Base-by-base conservation (phyloP, 2,113 vertebrate genomes). In the Varanus salvator region DNA sequence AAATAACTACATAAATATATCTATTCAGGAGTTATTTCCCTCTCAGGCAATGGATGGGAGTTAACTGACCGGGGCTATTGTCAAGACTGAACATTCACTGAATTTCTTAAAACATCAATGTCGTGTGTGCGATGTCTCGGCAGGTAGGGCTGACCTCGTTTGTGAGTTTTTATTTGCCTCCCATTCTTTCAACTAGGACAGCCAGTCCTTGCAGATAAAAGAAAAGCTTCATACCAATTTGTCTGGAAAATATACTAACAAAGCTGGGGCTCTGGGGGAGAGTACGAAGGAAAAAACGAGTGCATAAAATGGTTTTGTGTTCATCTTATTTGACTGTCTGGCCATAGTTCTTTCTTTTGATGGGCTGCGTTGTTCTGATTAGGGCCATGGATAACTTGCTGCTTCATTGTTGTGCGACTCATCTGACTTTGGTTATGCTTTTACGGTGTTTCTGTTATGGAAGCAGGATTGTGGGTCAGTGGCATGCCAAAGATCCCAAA, bases 41-140 rank as follows among this genome's bases (percentile, higher is more conserved):
- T 31, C 66, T 5, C 9, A 29, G 29, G 38, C 44, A 1, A 31
- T 7, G n/a, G 60, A 83, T 5, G 4, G n/a, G 57, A 68, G 27
- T 69, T 68, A 50, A 31, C 83, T 19, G 31, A 50, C 82, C 7
- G 6, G 60, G 83, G 64, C 83, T 69, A 69, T 66, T 83, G 83
- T 50, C 11, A 69, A 84, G 64, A 69, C 44, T 14, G 17, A 84
- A 69, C 66, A 31, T 71, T 80, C 78, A 31, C 17, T 80, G 48
- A 80, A 44, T 69, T 66, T 66, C 80, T 83, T 64, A 44, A 74
- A 80, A 66, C 80, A 82, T 82, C 80, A 83, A 66, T 48, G 38
- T 64, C 82, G 50, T n/a, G 6, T 6, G 23, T 50, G 27, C 8
- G 17, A 52, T 9, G 7, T 85, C 69, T 74, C 84, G 15, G 17